Conservation (phyloP, 1,140 invertebrate species). For the Eriosoma lanigerum region DNA sequence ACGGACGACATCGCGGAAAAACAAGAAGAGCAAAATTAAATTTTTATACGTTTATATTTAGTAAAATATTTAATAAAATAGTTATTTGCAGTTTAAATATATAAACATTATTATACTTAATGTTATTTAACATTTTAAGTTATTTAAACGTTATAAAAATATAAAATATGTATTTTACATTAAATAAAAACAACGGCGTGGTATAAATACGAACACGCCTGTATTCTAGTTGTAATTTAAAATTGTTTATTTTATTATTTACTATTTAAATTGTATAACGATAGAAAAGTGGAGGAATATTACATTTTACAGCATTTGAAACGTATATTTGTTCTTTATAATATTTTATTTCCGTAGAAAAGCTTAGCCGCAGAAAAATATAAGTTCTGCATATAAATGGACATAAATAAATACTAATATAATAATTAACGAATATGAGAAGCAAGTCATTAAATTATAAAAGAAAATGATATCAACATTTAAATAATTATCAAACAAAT, state of each 20-base stretch:
- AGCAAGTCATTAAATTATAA: too few relatives aligned
- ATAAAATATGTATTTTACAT: background rate
- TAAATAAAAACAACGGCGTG: background rate
- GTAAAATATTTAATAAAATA: too few relatives aligned
- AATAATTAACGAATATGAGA: background rate
- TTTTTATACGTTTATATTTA: too few relatives aligned
- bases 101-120: too few relatives aligned
- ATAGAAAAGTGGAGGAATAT: background rate
- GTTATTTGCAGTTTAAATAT: too few relatives aligned
- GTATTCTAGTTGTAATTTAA: background rate
- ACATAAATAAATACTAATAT: background rate
- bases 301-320: background rate
- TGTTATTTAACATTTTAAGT: too few relatives aligned
- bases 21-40: too few relatives aligned
- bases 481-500: background rate
- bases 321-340: background rate
- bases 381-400: background rate
- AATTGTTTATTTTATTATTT: conserved; percentile 8
- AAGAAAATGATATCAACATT: too few relatives aligned
- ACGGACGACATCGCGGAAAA: too few relatives aligned
- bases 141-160: too few relatives aligned
- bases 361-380: background rate
- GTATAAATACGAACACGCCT: background rate
- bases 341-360: background rate
- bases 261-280: background rate